Evolutionary conservation across 2,113 vertebrate genomes (phyloP).

Genomic region (Picathartes gymnocephalus): DNA sequence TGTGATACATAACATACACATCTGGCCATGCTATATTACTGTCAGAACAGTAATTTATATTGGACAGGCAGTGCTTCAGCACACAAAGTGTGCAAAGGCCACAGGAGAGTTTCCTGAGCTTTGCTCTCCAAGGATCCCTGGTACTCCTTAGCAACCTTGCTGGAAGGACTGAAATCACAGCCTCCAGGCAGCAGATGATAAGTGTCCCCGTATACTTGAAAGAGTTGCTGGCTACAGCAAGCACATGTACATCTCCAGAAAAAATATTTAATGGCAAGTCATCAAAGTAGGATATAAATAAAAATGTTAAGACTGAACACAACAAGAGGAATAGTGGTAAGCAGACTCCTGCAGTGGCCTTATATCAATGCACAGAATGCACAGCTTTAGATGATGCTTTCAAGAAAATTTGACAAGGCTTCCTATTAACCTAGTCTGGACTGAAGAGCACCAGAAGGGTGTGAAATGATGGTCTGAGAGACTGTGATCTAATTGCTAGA

Average conservation of each 20-base stretch:
- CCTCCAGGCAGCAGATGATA: background rate
- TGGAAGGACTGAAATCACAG: background rate
- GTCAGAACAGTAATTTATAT: background rate
- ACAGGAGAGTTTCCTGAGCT: constrained; percentile 20
- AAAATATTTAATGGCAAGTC: background rate
- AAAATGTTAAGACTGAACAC: background rate
- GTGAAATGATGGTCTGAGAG: background rate
- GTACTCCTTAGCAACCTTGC: constrained; percentile 45
- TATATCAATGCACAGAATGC: background rate
- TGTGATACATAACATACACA: background rate
- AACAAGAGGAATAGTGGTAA: background rate
- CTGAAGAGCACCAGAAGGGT: background rate
- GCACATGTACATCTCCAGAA: background rate
- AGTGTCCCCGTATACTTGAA: background rate
- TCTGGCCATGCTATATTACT: background rate
- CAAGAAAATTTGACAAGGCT: background rate
- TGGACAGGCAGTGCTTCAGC: background rate
- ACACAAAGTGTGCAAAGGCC: background rate
- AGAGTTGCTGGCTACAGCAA: background rate
- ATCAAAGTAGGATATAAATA: background rate
- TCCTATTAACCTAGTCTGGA: background rate
- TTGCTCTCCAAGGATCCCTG: constrained; percentile 16
- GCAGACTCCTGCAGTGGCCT: background rate
- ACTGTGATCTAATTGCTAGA: background rate
- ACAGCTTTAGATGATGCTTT: background rate